Percentiles rank a stretch among this genome's conserved stretches.
Evolutionary conservation across 2,113 vertebrate species (phyloP).

Genomic region (Natator depressus): DNA sequence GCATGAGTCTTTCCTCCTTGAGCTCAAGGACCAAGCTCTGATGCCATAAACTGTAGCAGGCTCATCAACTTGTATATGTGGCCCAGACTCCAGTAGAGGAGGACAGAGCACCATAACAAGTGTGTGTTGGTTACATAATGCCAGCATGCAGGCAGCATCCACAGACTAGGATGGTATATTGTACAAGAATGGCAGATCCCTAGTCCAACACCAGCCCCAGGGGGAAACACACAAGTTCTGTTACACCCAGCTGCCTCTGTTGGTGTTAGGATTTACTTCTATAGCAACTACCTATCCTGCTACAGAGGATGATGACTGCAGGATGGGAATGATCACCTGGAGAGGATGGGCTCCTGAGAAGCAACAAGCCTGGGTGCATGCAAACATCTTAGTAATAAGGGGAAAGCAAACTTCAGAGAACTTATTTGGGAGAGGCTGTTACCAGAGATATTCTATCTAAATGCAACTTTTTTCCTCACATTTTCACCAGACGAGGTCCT

Average conservation of each 20-base stretch:
- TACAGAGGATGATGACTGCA: not conserved
- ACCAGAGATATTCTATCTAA: not conserved
- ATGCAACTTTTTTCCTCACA: not conserved
- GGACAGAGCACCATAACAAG: not conserved
- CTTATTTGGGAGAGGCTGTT: not conserved
- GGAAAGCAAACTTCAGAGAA: not conserved
- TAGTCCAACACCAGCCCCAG: not conserved
- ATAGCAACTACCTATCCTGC: not conserved
- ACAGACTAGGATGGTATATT: not conserved
- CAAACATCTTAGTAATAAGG: not conserved
- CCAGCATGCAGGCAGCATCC: not conserved
- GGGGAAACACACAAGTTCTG: not conserved
- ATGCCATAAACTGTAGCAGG: not conserved
- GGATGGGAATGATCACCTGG: not conserved
- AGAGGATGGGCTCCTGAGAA: not conserved
- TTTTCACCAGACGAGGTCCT: not conserved
- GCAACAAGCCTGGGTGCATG: not conserved
- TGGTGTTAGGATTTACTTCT: not conserved
- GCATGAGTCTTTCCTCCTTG: not conserved
- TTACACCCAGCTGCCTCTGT: not conserved
- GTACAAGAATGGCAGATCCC: not conserved
- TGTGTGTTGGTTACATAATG: not conserved
- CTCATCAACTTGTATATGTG: not conserved
- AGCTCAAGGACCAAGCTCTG: not conserved
- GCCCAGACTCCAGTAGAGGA: not conserved